phyloP scores from a whole-genome alignment of 2,797 vertebrate genomes.

The Phataginus tetradactyla region DNA sequence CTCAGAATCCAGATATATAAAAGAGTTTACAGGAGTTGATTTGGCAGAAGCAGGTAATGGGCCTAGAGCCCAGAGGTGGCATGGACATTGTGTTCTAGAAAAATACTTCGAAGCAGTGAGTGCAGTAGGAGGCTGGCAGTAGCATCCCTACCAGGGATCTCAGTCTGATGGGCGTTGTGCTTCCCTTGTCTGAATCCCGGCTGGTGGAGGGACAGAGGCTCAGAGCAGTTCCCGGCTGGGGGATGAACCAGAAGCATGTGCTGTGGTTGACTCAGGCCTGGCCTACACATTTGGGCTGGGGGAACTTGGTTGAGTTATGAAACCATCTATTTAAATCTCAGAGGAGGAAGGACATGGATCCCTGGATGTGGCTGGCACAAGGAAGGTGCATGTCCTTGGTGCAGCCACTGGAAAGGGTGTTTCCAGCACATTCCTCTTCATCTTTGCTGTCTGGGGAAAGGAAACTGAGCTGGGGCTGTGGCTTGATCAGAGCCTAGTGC shows the following conservation, averaged over 20 bases:
- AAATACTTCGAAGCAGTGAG: not conserved
- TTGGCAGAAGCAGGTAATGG: not conserved
- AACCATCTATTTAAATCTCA: not conserved
- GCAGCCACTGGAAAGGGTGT: not conserved
- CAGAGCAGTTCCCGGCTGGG: not conserved
- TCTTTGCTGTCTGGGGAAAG: not conserved
- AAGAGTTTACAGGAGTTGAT: not conserved
- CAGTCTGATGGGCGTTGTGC: not conserved
- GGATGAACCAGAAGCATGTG: not conserved
- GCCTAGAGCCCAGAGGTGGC: not conserved
- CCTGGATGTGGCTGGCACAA: not conserved
- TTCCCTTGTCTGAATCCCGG: not conserved
- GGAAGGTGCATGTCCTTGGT: not conserved
- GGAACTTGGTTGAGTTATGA: not conserved
- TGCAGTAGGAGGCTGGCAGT: not conserved
- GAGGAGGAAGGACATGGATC: not conserved
- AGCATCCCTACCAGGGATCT: not conserved
- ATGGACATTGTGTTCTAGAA: not conserved
- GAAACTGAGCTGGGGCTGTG: not conserved
- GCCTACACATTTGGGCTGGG: not conserved
- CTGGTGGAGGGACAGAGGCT: not conserved
- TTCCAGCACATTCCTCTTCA: not conserved
- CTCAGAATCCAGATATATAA: not conserved
- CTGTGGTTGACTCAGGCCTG: not conserved
- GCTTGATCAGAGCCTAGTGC: not conserved